phyloP scores from a whole-genome alignment of 2,888 invertebrate genomes.

The Leptinotarsa rubiginosa region DNA sequence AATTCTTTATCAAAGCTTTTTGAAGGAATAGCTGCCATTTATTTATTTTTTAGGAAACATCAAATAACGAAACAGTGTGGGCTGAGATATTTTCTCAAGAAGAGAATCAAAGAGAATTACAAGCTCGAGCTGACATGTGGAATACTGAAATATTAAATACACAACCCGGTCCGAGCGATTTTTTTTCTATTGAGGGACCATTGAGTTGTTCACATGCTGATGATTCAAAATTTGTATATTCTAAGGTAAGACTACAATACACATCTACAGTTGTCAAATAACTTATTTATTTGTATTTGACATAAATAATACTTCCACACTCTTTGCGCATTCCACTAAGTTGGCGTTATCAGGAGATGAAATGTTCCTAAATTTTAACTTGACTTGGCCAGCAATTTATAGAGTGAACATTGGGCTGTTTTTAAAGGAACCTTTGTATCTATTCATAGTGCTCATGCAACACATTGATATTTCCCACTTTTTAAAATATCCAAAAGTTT shows the following conservation, averaged over 20 bases:
- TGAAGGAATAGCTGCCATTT: not conserved
- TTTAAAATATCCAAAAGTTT: too few relatives aligned
- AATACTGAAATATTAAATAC: conserved; percentile 71
- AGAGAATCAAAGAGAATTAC: conserved; percentile 57
- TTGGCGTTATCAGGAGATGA: too few relatives aligned
- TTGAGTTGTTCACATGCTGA: conserved; percentile 67
- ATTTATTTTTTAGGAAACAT: conserved; percentile 59
- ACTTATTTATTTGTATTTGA: too few relatives aligned
- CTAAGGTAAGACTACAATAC: conserved; percentile 68
- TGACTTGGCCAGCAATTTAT: too few relatives aligned
- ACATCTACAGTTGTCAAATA: not conserved
- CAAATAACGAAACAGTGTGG: conserved; percentile 65
- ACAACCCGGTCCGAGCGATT: conserved; percentile 60
- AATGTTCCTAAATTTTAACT: too few relatives aligned
- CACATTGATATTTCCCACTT: too few relatives aligned
- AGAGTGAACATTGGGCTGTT: too few relatives aligned
- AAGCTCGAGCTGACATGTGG: conserved; percentile 71
- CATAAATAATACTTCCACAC: too few relatives aligned
- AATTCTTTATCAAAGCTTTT: not conserved
- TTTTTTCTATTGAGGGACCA: conserved; percentile 71
- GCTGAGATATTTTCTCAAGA: conserved; percentile 63
- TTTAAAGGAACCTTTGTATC: too few relatives aligned
- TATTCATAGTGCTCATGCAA: too few relatives aligned
- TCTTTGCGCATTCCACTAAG: too few relatives aligned
- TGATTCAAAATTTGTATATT: conserved; percentile 78